Conservation (phyloP, 2,113 vertebrate genomes). For the Macrotus californicus region DNA sequence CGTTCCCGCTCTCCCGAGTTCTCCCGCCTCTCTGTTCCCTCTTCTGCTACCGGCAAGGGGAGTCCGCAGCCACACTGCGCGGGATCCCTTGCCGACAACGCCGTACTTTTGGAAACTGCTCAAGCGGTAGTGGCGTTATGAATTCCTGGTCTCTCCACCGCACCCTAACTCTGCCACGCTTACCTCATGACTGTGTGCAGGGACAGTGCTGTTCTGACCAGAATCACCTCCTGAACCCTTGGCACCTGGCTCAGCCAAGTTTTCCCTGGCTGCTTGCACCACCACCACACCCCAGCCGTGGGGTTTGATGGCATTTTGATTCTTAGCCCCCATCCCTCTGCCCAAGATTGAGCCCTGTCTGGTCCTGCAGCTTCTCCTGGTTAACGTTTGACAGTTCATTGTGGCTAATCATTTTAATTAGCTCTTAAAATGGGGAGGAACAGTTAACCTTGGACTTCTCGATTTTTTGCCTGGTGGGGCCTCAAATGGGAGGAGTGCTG, state of each 20-base stretch:
- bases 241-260: background rate
- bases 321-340: conserved; percentile 56
- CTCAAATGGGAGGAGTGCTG: conserved; percentile 66
- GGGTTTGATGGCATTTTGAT: conserved; percentile 40
- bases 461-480: conserved; percentile 71
- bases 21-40: conserved; percentile 41
- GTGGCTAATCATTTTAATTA: conserved; percentile 75
- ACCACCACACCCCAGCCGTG: background rate
- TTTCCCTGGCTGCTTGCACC: background rate
- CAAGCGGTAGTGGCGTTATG: background rate
- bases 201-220: background rate
- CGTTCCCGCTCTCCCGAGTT: conserved; percentile 42
- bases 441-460: conserved; percentile 77
- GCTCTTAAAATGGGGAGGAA: conserved; percentile 70
- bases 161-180: background rate
- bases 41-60: background rate
- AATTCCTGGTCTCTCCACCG: background rate
- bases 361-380: conserved; percentile 69
- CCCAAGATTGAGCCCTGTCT: conserved; percentile 63
- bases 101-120: background rate
- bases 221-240: conserved; percentile 40
- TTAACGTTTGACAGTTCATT: conserved; percentile 75
- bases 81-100: background rate
- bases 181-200: background rate
- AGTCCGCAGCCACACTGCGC: background rate